Conservation (phyloP, 2,888 invertebrate genomes). For the Parasteatoda lunata region DNA sequence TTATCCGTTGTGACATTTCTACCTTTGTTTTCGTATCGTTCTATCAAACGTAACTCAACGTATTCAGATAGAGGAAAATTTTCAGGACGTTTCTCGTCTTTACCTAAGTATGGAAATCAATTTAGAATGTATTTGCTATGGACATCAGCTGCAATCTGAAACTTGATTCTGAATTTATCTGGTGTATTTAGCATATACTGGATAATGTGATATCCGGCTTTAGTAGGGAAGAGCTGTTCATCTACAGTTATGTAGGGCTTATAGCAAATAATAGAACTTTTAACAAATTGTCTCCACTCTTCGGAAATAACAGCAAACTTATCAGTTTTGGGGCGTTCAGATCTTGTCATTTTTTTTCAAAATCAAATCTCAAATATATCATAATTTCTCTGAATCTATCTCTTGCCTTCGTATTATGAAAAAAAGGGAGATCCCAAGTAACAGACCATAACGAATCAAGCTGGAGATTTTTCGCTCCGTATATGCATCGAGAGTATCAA, state of each 20-base stretch:
- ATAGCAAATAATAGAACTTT: not conserved
- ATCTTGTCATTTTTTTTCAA: not conserved
- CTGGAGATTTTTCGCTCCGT: not conserved
- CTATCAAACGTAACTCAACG: conserved; percentile 4
- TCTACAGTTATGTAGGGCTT: not conserved
- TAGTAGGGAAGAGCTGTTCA: not conserved
- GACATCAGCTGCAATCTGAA: conserved; percentile 11
- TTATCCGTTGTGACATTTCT: not conserved
- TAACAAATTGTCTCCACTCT: not conserved
- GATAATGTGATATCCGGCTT: not conserved
- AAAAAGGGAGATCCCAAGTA: not conserved
- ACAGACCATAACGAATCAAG: not conserved
- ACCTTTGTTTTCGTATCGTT: not conserved
- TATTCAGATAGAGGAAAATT: not conserved
- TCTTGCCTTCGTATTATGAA: no score
- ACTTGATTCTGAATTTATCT: conserved; percentile 18
- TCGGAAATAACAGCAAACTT: not conserved
- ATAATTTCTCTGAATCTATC: not conserved
- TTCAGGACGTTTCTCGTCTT: not conserved
- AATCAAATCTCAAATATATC: not conserved
- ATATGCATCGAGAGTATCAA: not conserved
- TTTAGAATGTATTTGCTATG: conserved; percentile 11
- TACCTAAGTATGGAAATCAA: conserved; percentile 10
- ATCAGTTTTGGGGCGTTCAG: not conserved
- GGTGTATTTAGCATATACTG: not conserved